Evolutionary conservation across 2,888 invertebrate species (phyloP), one percentile per base, ranked within the genome.

Genomic region (Autographa pulchrina): DNA sequence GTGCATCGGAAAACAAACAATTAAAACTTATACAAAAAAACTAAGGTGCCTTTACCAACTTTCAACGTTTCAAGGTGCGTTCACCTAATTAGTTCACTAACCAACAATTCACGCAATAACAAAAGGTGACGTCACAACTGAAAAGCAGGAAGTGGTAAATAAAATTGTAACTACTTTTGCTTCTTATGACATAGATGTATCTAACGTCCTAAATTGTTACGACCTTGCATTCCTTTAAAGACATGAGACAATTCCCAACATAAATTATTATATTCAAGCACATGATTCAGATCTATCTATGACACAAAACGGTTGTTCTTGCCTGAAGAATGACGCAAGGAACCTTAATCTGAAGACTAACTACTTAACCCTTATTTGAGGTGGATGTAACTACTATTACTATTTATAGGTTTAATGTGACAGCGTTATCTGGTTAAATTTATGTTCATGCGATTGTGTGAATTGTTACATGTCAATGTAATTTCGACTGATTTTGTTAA

Each of bases 191-290:
- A 61, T 60, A 68, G 63, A 66, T 62, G 63, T 70, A 69, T 62
- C 64, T 68, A 82, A 73, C 74, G 72, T 74, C 68, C 68, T 81
- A 81, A 89, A 92, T 89, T 35, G 85, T 82, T 90, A 75, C 65
- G 87, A 82, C 92, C 92, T 92, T 90, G 91, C 77, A 68, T 69
- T 75, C 86, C 75, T 86, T 83, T 78, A 81, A 83, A 84, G 78
- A 80, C 59, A 70, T 76, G 60, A 68, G 59, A 81, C 75, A 83
- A 84, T 85, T 84, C 77, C 64, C 73, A 65, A 78, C 78, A 77
- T 75, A 85, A 82, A 82, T 81, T 81, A 77, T 80, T 75, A 78
- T 83, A 79, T 80, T 80, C 73, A 75, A 77, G 70, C 74, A 65
- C 38, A 67, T 64, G 62, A 72, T 60, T 65, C 68, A 63, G 38